Conservation (phyloP, 92 coral and sea anemone species). For the Palythoa grandis region DNA sequence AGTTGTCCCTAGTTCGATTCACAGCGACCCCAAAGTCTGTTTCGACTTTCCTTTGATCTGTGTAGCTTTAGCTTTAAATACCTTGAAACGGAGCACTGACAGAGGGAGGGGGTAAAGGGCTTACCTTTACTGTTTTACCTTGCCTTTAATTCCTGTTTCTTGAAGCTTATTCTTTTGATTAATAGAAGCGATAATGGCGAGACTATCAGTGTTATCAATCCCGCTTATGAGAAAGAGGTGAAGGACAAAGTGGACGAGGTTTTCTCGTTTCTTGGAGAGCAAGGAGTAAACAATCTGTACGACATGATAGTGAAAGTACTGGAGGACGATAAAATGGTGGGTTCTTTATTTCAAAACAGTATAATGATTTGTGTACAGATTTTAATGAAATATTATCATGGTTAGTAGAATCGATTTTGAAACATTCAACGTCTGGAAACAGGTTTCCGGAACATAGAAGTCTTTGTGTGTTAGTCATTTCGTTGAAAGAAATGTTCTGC, state of each 20-base stretch:
- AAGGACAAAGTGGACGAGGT: slow-evolving; percentile 84
- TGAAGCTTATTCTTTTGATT: background rate
- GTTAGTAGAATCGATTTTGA: too few relatives aligned
- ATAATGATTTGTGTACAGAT: too few relatives aligned
- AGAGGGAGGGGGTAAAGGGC: too few relatives aligned
- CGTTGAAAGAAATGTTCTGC: too few relatives aligned
- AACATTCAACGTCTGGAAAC: too few relatives aligned
- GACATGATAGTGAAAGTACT: slow-evolving; percentile 85
- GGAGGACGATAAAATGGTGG: slow-evolving; percentile 97
- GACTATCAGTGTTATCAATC: slow-evolving; percentile 74
- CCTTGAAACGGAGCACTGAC: background rate
- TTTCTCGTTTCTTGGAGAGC: slow-evolving; percentile 76
- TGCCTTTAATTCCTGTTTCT: background rate
- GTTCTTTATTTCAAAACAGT: background rate
- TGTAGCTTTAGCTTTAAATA: too few relatives aligned
- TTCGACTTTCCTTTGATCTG: too few relatives aligned
- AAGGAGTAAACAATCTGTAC: slow-evolving; percentile 69
- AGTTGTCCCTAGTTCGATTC: too few relatives aligned
- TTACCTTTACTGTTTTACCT: background rate
- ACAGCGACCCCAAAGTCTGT: too few relatives aligned
- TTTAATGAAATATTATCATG: too few relatives aligned
- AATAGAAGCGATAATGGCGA: slow-evolving; percentile 62
- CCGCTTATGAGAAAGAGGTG: slow-evolving; percentile 80
- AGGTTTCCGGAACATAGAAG: too few relatives aligned
- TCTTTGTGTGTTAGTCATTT: too few relatives aligned